Conservation (phyloP, 2,888 invertebrate species). For the Parochlus steinenii region DNA sequence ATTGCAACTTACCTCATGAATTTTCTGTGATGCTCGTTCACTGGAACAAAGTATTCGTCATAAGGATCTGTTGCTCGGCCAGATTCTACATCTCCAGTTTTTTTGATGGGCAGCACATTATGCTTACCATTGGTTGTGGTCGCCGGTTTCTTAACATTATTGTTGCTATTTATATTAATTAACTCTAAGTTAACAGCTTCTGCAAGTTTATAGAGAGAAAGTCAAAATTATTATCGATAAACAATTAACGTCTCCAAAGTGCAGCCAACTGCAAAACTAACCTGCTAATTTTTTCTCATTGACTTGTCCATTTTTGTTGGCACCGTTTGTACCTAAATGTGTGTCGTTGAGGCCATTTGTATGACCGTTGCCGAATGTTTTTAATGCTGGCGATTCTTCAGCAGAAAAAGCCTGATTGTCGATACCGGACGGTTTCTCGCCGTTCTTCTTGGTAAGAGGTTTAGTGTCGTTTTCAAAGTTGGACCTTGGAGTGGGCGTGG, state of each 20-base stretch:
- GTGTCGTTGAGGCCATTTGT: constrained; percentile 12
- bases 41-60: constrained; percentile 72
- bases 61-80: constrained; percentile 41
- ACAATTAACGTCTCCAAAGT: too few species aligned
- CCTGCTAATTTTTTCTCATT: constrained; percentile 13
- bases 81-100: constrained; percentile 45
- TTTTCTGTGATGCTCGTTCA: constrained; percentile 70
- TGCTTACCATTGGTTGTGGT: constrained; percentile 38
- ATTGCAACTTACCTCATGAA: constrained; percentile 51
- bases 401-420: constrained; percentile 15
- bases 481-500: constrained; percentile 17
- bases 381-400: constrained; percentile 12
- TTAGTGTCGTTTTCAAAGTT: constrained; percentile 13
- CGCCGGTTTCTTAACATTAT: constrained; percentile 10
- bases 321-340: constrained; percentile 7
- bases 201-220: constrained; percentile 17
- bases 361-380: constrained; percentile 10
- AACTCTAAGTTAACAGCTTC: constrained; percentile 69
- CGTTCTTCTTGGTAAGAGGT: constrained; percentile 13
- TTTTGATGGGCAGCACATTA: constrained; percentile 40
- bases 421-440: constrained; percentile 14
- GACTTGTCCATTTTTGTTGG: constrained; percentile 13
- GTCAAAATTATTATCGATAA: too few species aligned
- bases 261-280: neutral
- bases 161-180: constrained; percentile 49